Evolutionary conservation across 2,888 invertebrate species (phyloP).

Genomic region (Steromphala cineraria): DNA sequence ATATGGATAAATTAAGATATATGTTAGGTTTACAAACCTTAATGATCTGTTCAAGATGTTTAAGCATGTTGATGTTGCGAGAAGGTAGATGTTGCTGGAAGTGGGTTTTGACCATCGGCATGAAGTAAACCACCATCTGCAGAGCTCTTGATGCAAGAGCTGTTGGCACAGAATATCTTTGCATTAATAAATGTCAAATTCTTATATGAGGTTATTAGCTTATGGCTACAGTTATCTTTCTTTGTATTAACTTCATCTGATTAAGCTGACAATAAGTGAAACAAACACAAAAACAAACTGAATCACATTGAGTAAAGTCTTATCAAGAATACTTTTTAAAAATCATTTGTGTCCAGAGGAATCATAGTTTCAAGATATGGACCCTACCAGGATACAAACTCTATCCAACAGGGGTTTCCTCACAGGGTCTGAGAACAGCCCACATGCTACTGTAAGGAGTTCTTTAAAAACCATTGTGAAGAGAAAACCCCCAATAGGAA

Average conservation of each 20-base stretch:
- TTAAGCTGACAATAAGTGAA: neutral
- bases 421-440: too few relatives aligned
- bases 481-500: too few relatives aligned
- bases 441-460: too few relatives aligned
- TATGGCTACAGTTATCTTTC: too few relatives aligned
- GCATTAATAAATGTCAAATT: too few relatives aligned
- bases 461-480: too few relatives aligned
- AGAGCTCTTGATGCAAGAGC: constrained; percentile 77
- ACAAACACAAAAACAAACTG: neutral
- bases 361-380: too few relatives aligned
- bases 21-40: constrained; percentile 60
- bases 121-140: constrained; percentile 79
- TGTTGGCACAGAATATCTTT: constrained; percentile 36
- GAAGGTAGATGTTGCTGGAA: constrained; percentile 71
- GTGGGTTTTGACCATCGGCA: constrained; percentile 74
- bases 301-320: neutral
- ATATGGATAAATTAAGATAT: neutral
- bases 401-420: too few relatives aligned
- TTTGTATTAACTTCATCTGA: neutral
- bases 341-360: too few relatives aligned
- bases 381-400: too few relatives aligned
- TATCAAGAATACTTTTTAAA: too few relatives aligned
- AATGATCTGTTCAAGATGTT: constrained; percentile 75
- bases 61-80: constrained; percentile 73
- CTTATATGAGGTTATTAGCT: too few relatives aligned